Evolutionary conservation across 1,140 invertebrate genomes (phyloP), one percentile per base, ranked within the genome.

Genomic region (Bathynomus jamesi): DNA sequence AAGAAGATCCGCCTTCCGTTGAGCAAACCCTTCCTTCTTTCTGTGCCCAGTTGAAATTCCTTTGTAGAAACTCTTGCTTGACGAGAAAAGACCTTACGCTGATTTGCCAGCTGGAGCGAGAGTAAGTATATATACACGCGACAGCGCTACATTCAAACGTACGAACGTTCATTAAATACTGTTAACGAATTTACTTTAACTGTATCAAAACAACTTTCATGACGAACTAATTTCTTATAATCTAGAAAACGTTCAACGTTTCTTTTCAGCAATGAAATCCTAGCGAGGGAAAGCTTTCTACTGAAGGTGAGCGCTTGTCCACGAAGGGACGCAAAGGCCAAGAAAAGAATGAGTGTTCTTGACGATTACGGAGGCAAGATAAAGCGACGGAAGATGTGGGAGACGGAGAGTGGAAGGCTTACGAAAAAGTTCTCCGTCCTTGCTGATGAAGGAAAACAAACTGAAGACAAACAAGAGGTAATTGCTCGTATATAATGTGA

Each of bases 221-320:
- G 5, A 8, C 5, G 27, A 2, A 63, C 10, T 13, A 28, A 28
- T 0, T 28, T 28, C n/a, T 65, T 30, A 29, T 10, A 61, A 24
- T 11, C 60, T 61, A 8, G 27, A 61, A 61, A 5, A 8, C 10
- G 7, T 61, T 13, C 60, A 10, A 60, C 25, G 29, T 25, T 27
- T 21, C 13, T 0, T 65, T 29, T 0, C 65, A 72, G 71, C 8
- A 61, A 61, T 4, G 17, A 3, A 13, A 66, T 72, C 17, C 24
- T 62, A 4, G 71, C 65, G 21, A 65, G 71, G 0, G 31, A 68
- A 1, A 28, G 61, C 29, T n/a, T 72, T 4, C 29, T 25, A 7
- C 53, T 72, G 11, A 72, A 72, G 71, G 46, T 72, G 11, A 72
- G 71, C 13, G 71, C 71, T 5, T 72, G 71, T 28, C 71, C 71